These are phyloP conservation scores for Ceyx margarethae DNA, from an alignment of 2,113 vertebrate species.

Conservation along the genomic window DNA sequence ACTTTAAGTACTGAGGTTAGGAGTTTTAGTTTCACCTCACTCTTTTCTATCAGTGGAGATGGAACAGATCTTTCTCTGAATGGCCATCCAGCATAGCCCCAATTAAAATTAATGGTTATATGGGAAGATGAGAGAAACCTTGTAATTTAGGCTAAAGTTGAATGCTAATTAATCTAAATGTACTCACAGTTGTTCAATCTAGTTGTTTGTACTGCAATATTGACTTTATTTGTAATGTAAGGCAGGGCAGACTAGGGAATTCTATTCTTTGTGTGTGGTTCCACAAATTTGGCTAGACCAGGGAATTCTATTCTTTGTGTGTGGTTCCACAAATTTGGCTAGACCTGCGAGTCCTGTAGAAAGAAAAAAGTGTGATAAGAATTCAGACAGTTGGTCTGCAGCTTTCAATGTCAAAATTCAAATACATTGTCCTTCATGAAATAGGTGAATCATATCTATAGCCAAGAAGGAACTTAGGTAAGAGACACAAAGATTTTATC, in stretches of 20 bases:
- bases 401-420: background rate
- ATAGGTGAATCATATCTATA: background rate
- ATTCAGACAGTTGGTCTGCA: background rate
- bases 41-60: background rate
- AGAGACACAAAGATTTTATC: background rate
- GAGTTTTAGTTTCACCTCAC: background rate
- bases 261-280: background rate
- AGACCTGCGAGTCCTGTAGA: background rate
- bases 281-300: background rate
- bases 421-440: background rate
- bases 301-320: background rate
- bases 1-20: background rate
- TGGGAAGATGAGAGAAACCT: background rate
- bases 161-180: background rate
- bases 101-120: background rate
- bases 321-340: background rate
- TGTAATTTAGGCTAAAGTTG: background rate
- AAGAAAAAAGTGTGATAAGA: background rate
- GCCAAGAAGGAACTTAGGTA: background rate
- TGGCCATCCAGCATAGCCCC: background rate
- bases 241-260: background rate
- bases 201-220: background rate
- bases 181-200: background rate
- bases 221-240: background rate
- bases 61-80: background rate